These are phyloP conservation scores for Malurus alboscapulatus DNA, from an alignment of 2,113 vertebrate genomes.

Conservation along the genomic window DNA sequence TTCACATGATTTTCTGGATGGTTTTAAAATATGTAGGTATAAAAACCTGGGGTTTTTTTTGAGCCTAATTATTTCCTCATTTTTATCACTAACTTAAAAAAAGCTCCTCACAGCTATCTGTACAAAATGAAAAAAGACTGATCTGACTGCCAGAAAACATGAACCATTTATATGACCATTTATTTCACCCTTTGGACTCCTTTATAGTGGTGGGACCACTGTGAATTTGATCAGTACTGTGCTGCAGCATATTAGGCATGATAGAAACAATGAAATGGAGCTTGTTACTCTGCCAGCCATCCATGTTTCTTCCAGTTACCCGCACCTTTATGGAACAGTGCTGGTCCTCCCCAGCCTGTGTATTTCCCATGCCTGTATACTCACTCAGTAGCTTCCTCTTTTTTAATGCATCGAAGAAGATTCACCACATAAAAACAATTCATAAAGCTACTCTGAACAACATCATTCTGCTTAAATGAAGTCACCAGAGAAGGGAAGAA, in stretches of 20 bases:
- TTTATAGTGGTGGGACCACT: neutral
- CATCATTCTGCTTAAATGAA: neutral
- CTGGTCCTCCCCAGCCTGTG: neutral
- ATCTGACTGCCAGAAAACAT: neutral
- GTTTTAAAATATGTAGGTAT: neutral
- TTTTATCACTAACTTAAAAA: neutral
- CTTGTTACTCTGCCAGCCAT: neutral
- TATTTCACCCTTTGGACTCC: neutral
- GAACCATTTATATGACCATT: neutral
- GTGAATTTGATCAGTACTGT: neutral
- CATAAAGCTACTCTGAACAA: neutral
- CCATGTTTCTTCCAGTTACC: neutral
- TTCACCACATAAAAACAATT: neutral
- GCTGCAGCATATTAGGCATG: neutral
- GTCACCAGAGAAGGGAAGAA: neutral
- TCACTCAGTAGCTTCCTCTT: neutral
- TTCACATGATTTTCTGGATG: neutral
- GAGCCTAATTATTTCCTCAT: neutral
- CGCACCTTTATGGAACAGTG: accelerated
- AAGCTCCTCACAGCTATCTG: neutral
- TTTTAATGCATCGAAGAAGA: neutral
- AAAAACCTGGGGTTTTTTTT: accelerated
- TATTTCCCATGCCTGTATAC: neutral
- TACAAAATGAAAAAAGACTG: neutral
- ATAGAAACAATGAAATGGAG: neutral